Base-by-base conservation (phyloP, 2,888 invertebrate species). In the Nezara viridula region DNA sequence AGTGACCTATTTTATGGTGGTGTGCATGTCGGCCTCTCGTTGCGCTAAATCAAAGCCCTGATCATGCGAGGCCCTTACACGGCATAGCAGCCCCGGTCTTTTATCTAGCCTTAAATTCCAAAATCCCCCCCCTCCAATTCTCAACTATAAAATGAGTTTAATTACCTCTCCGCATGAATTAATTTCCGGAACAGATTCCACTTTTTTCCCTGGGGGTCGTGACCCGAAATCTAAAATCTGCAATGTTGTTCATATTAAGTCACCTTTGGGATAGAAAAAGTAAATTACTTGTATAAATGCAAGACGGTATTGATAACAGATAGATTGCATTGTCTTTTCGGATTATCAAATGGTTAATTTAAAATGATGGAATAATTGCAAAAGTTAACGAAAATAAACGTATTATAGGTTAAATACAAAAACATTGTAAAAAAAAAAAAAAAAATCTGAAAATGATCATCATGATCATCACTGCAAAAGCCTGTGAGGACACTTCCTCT, bases 11-110 rank as follows among this genome's bases (percentile, higher is more conserved):
- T 73, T 73, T 73, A 73, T 19, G 66, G 66, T 7, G 37, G 66
- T 73, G 66, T 73, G 66, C 66, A 73, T 73, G 66, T 73, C 66
- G 66, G 66, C 19, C 2, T 37, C 66, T 73, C 32, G 66, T 73
- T 73, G 66, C 66, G 66, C 66, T 73, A 73, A 73, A 73, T 73
- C 66, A 73, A 73, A 73, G 66, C 37, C 19, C 37, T 9, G 19
- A 73, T 73, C 66, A 73, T 73, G 66, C 66, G 66, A 73, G 66
- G 32, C 66, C 32, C 66, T 73, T 73, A 73, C 66, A 73, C 66
- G 66, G 37, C 32, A 73, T 60, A 60, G 60, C 27, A 27, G 27
- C 60, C 16, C 16, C 66, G 37, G 19, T 73, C 66, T 37, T 73
- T 73, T 73, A 73, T 73, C 66, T 73, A 37, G 21, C 66, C 66